These are phyloP conservation scores for Virgularia gustaviana DNA, from an alignment of 92 coral and sea anemone species.

Conservation along the genomic window DNA sequence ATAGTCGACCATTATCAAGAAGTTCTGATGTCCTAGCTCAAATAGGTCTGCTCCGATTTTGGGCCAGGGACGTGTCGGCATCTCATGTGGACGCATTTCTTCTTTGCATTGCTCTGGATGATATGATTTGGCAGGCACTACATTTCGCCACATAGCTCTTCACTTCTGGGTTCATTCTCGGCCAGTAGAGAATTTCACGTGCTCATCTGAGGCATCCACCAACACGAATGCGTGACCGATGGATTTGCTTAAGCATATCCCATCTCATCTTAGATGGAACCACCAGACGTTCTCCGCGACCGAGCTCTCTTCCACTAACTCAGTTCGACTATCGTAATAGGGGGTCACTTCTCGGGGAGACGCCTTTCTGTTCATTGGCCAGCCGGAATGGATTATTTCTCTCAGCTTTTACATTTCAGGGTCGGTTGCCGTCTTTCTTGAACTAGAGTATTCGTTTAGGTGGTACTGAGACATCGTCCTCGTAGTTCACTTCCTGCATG, in stretches of 20 bases:
- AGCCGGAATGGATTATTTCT: constrained; percentile 24
- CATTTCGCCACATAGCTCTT: constrained; percentile 42
- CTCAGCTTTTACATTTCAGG: constrained; percentile 38
- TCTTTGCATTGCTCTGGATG: constrained; percentile 50
- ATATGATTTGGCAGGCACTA: constrained; percentile 36
- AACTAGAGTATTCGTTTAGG: constrained; percentile 23
- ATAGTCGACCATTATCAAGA: constrained; percentile 37
- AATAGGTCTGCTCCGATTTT: constrained; percentile 44
- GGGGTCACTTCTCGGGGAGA: constrained; percentile 20
- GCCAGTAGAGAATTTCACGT: constrained; percentile 52
- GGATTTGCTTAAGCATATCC: no score
- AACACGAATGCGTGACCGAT: no score
- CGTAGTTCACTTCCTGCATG: constrained; percentile 25
- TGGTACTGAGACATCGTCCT: not conserved
- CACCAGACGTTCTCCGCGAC: constrained; percentile 36
- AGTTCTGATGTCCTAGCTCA: constrained; percentile 41
- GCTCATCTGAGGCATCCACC: constrained; percentile 44
- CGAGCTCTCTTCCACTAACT: constrained; percentile 32
- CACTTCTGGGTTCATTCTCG: constrained; percentile 45
- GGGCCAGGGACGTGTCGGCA: constrained; percentile 45
- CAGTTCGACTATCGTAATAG: constrained; percentile 41
- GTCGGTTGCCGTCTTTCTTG: constrained; percentile 27
- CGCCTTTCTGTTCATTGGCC: constrained; percentile 11
- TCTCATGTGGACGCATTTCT: constrained; percentile 29
- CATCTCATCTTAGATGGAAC: no score